Evolutionary conservation across 2,888 invertebrate species (phyloP), one percentile per base, ranked within the genome.

Genomic region (Ephialtes manifestator): DNA sequence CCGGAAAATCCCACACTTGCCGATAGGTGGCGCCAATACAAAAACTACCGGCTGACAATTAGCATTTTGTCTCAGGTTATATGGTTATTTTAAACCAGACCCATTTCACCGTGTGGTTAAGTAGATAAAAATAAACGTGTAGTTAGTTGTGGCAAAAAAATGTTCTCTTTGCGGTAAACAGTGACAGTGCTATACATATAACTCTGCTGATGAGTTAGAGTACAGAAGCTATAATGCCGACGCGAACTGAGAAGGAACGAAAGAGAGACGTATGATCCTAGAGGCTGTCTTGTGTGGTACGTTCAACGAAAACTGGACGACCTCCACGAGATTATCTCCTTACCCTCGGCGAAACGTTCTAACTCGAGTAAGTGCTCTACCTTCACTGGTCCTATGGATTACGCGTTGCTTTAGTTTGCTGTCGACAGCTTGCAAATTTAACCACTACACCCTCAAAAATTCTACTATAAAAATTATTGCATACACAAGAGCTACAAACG

Each of bases 291-390:
- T 46, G n/a, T 48, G 63, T 31, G 51, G 63, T 70, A 76, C 76
- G 71, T 81, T 70, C 48, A 79, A 85, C 81, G 78, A 79, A 81
- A 86, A 84, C 84, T 63, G 70, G 84, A 86, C 77, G 86, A 86
- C 86, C 86, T 86, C 86, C 78, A 35, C 60, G 51, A 67, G 71
- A 86, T 84, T 86, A 86, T 86, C 84, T 76, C 48, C 79, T 86
- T 86, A 86, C 86, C 81, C 68, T 78, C 48, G 51, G 77, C 68
- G 63, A 85, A 79, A 65, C 72, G 55, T 65, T 78, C 53, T 20
- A 78, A 60, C 65, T 53, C 46, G 15, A 24, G 20, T 7, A 31
- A 63, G 58, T 46, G 67, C 55, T 53, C 53, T 65, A 75, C 65
- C 53, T 68, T 72, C 72, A 51, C 70, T 46, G 51, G 53, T 48